phyloP scores from a whole-genome alignment of 1,140 invertebrate genomes.

The Bombus vancouverensis region DNA sequence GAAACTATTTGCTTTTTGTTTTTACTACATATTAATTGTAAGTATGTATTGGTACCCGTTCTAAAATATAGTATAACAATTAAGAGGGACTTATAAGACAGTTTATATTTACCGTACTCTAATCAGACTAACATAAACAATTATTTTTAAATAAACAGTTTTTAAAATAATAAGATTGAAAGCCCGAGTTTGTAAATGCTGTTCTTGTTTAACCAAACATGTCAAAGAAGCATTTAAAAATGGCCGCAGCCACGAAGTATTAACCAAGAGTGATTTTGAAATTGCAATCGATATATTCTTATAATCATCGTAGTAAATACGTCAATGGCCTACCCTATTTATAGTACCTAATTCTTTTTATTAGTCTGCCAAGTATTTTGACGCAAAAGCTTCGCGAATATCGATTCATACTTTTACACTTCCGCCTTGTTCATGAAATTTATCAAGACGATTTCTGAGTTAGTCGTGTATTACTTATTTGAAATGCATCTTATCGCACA shows the following conservation, averaged over 20 bases:
- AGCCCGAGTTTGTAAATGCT: no score
- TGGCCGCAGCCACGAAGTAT: conserved; percentile 51
- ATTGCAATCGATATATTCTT: conserved; percentile 17
- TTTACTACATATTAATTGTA: neutral
- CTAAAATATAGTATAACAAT: neutral
- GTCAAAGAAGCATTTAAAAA: conserved; percentile 61
- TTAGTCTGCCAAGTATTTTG: conserved; percentile 66
- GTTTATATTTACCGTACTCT: neutral
- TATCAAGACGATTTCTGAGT: neutral
- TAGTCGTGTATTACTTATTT: conserved; percentile 10
- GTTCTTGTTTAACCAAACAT: conserved; percentile 26
- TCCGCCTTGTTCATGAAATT: conserved; percentile 15
- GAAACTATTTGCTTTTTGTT: neutral
- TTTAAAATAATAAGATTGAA: neutral
- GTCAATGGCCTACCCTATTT: conserved; percentile 67
- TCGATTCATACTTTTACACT: conserved; percentile 46
- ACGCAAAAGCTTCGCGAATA: conserved; percentile 59
- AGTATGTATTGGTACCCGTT: neutral
- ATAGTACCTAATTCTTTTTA: conserved; percentile 51
- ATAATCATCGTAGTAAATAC: conserved; percentile 42
- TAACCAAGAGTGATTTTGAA: conserved; percentile 10
- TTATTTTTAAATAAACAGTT: neutral
- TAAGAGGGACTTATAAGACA: neutral
- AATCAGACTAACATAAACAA: neutral
- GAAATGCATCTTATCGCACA: conserved; percentile 1